Evolutionary conservation across 1,140 invertebrate species (phyloP).

Genomic region (Physella acuta): DNA sequence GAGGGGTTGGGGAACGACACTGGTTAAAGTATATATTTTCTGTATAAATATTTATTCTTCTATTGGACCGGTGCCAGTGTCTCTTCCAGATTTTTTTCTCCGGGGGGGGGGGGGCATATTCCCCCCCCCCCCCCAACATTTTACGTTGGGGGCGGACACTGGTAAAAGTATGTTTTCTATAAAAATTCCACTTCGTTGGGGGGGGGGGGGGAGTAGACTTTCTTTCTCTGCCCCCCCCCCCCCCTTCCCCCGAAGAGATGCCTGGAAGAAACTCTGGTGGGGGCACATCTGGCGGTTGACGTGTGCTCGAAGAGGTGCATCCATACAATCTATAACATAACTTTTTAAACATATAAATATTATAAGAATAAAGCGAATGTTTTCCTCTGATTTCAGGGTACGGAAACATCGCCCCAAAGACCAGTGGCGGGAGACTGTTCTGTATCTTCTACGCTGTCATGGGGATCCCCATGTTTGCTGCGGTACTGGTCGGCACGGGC

Average conservation of each 20-base stretch:
- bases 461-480: constrained; percentile 39
- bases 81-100: too few species aligned
- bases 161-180: too few species aligned
- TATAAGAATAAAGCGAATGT: not conserved
- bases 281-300: not conserved
- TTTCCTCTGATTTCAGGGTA: constrained; percentile 36
- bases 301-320: not conserved
- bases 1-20: not conserved
- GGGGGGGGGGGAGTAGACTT: not conserved
- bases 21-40: too few species aligned
- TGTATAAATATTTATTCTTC: too few species aligned
- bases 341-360: not conserved
- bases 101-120: too few species aligned
- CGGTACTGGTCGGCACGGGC: constrained; percentile 35
- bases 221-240: too few species aligned
- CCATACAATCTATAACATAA: not conserved
- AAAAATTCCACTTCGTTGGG: too few species aligned
- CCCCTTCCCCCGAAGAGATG: not conserved
- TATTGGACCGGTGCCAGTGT: too few species aligned
- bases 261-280: too few species aligned
- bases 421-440: constrained; percentile 37
- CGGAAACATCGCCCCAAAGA: constrained; percentile 43
- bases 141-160: too few species aligned
- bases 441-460: constrained; percentile 42
- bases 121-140: too few species aligned